Base-by-base conservation (phyloP, 2,888 invertebrate species). In the Graphium colonna region DNA sequence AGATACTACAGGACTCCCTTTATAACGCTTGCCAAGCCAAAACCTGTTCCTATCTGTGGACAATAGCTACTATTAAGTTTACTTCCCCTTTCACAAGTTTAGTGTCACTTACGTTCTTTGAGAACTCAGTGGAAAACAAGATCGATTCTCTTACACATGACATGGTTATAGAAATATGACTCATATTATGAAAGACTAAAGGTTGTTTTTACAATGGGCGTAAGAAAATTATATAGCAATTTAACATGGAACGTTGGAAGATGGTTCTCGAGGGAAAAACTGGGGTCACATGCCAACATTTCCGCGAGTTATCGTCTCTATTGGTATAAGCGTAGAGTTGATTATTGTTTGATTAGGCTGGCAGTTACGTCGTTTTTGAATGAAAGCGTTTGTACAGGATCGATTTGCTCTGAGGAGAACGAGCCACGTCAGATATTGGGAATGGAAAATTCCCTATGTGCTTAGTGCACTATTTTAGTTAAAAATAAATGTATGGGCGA, bases 221-320 rank as follows among this genome's bases (percentile, higher is more conserved):
- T 1, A 5, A 18, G 38, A 59, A 69, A 79, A 76, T 77, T 80
- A 83, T 86, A 85, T 73, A 79, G 68, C 82, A 79, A 82, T 87
- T 86, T 80, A 79, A 82, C 81, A 85, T 83, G 78, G 84, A 82
- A 76, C 83, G 71, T 69, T 72, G 72, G 75, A 84, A 88, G 89
- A 89, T 89, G 87, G 88, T 82, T 85, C 89, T 89, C 86, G 79
- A 79, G 87, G 88, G 88, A 89, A 88, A 85, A 85, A 68, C 77
- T 70, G 67, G 65, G 61, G 61, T 59, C 42, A 50, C 26, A 40
- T 56, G 55, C 62, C 79, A 41, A 65, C 75, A 58, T 70, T 71
- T 76, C 64, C 75, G 51, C 33, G 12, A 63, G 40, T 58, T 72
- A 62, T 54, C n/a, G 16, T 0, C 0, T 1, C 0, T 9, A 15